Evolutionary conservation across 2,888 invertebrate species (phyloP), one percentile per base, ranked within the genome.

Genomic region (Ormia ochracea): DNA sequence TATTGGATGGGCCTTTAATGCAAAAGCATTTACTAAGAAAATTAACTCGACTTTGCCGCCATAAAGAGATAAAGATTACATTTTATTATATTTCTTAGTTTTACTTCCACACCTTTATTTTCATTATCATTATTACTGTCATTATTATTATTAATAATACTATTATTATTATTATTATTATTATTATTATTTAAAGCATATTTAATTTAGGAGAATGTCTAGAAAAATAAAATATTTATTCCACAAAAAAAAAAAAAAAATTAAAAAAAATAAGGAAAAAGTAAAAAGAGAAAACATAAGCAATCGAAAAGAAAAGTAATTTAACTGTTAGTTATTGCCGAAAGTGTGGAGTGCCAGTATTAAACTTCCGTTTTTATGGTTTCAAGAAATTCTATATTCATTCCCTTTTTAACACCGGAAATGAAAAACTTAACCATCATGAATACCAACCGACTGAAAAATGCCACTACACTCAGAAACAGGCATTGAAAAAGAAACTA

Each of bases 381-480:
- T 72, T 61, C 19, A 23, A 36, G 52, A 19, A 43, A 66, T 38
- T 43, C 45, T 68, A 36, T 66, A 38, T 41, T 31, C 45, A 19
- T 43, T 52, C 31, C 52, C 54, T 31, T 66, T 78, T 73, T 78
- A 78, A 73, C 63, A 73, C 68, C 76, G 80, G 80, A 81, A 81
- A 81, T 81, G 80, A 81, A 81, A 80, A 81, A 81, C 80, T 81
- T 72, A 76, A 69, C 76, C 73, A n/a, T n/a, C n/a, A 73, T 77
- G 80, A 81, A 81, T 76, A 56, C 58, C 76, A 65, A 68, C 72
- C 43, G 31, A 43, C 73, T 63, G 61, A 76, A 80, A 54, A 63
- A 54, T 76, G 80, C 58, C 73, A 77, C 63, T 81, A 48, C 76
- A 28, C 38, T 50, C n/a, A 28, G 31, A 33, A 17, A 38, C 7